Evolutionary conservation across 2,888 invertebrate species (phyloP), one percentile per base, ranked within the genome.

Genomic region (Clivina fossor): DNA sequence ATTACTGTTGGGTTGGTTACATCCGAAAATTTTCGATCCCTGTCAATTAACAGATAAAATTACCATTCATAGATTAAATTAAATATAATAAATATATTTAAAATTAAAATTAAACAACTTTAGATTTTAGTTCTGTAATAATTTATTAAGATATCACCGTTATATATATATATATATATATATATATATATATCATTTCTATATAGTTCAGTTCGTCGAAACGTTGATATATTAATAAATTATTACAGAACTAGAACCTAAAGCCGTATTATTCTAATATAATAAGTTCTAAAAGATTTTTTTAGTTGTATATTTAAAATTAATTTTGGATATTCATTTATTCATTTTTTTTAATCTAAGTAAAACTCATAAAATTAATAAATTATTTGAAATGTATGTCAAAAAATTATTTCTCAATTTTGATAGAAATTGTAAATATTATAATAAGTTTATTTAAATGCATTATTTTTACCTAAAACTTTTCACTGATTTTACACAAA

Each of bases 401-500:
- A 37, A 37, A 37, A 9, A 33, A 9, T 5, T 9, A 11, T 33
- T 11, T 11, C 7, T 33, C 9, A 33, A 33, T 9, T n/a, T n/a
- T n/a, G n/a, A n/a, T n/a, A n/a, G n/a, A n/a, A n/a, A n/a, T n/a
- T n/a, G n/a, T n/a, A n/a, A n/a, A n/a, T n/a, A n/a, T n/a, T n/a
- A n/a, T n/a, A n/a, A n/a, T n/a, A n/a, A n/a, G n/a, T n/a, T n/a
- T n/a, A n/a, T n/a, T n/a, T 13, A 43, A 46, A 46, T 30, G 3
- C 32, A 18, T 43, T 54, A 64, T 67, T n/a, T n/a, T 67, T 65
- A 72, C 73, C 65, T 63, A 53, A 66, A 65, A 38, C 66, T 47
- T 24, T 65, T 20, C 40, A 66, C 66, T 38, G 66, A 65, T 44
- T 64, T 68, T 4, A 74, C 62, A 61, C 74, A 74, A 35, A 74